Conservation (phyloP, 1,140 invertebrate genomes). For the Dreissena rostriformis region DNA sequence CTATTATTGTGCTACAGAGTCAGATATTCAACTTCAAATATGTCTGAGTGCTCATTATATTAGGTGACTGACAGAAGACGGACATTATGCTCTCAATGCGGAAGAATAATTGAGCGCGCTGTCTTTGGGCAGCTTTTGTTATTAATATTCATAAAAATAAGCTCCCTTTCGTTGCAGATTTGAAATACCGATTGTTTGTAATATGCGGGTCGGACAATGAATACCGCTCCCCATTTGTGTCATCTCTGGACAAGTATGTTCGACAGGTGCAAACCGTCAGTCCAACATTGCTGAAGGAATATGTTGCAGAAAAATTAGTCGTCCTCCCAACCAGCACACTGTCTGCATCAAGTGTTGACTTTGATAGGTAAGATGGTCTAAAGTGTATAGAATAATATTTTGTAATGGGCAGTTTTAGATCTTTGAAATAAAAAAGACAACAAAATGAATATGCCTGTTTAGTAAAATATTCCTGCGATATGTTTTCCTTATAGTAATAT, state of each 20-base stretch:
- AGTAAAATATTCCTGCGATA: too few species aligned
- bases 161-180: not conserved
- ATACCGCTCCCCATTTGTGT: slow-evolving; percentile 65
- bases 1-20: too few species aligned
- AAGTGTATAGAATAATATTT: not conserved
- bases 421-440: too few species aligned
- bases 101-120: too few species aligned
- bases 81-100: too few species aligned
- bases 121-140: not conserved
- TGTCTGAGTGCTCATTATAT: too few species aligned
- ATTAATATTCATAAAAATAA: not conserved
- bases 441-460: too few species aligned
- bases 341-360: slow-evolving; percentile 52
- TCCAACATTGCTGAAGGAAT: slow-evolving; percentile 39
- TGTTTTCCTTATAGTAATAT: too few species aligned
- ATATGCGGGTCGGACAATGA: slow-evolving; percentile 70
- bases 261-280: slow-evolving; percentile 44
- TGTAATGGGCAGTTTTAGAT: not conserved
- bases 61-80: too few species aligned
- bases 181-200: slow-evolving; percentile 38
- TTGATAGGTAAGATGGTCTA: slow-evolving; percentile 47
- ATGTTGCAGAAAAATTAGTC: slow-evolving; percentile 51
- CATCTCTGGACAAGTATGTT: slow-evolving; percentile 65
- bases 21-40: too few species aligned
- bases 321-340: not conserved